Percentiles rank a stretch among this genome's conserved stretches.
These are phyloP conservation scores for Cheracebus regulus DNA, from an alignment of 2,797 vertebrate species.

Conservation along the genomic window DNA sequence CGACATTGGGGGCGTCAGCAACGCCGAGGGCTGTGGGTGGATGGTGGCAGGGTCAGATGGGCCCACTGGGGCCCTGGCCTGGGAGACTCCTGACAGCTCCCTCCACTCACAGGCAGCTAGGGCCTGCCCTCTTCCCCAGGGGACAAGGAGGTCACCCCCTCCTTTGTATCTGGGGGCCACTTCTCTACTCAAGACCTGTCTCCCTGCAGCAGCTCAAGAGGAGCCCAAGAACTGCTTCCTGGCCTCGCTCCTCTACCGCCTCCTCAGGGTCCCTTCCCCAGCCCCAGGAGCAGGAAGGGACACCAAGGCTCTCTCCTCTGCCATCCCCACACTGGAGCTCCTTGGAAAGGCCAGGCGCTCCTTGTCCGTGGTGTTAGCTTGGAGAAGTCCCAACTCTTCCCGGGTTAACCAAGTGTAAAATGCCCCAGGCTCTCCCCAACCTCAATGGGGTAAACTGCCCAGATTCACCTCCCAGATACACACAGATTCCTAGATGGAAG, in stretches of 20 bases:
- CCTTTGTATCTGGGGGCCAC: not conserved
- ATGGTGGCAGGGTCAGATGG: not conserved
- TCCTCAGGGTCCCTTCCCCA: not conserved
- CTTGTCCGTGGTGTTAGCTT: not conserved
- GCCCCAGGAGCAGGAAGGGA: not conserved
- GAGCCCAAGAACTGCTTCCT: not conserved
- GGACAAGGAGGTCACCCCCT: not conserved
- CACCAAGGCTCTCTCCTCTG: not conserved
- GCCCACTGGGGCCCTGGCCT: not conserved
- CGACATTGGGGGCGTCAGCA: constrained; percentile 90
- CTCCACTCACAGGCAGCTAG: not conserved
- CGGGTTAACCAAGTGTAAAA: not conserved
- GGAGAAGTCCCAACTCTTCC: not conserved
- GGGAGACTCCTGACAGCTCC: not conserved
- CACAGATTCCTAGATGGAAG: not conserved
- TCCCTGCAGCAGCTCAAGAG: not conserved
- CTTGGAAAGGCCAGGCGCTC: not conserved
- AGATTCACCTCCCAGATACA: constrained; percentile 34
- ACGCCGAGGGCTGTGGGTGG: constrained; percentile 80
- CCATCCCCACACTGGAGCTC: constrained; percentile 9
- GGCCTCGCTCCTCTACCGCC: not conserved
- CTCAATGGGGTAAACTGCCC: not conserved
- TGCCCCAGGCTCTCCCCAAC: not conserved
- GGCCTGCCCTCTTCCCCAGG: not conserved
- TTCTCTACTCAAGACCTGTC: constrained; percentile 3